Conservation (phyloP, 2,888 invertebrate genomes). For the Sinopyrophorus schimmeli region DNA sequence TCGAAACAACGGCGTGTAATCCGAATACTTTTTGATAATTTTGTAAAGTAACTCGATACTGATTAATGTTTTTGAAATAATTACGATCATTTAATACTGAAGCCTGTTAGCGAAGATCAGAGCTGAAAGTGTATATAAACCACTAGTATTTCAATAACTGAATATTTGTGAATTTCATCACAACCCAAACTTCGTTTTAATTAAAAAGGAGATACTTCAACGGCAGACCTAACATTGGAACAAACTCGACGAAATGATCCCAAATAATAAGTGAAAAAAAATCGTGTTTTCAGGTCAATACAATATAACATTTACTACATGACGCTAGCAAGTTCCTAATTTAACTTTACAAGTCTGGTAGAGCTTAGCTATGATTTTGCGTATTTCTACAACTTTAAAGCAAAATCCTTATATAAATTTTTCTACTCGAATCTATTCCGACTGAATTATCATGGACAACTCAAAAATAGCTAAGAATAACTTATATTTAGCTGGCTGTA, state of each 20-base stretch:
- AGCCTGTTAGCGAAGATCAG: conserved; percentile 19
- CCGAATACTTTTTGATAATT: conserved; percentile 31
- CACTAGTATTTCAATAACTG: too few relatives aligned
- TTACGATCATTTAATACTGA: conserved; percentile 28
- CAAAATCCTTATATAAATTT: too few relatives aligned
- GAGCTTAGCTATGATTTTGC: too few relatives aligned
- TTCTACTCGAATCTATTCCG: too few relatives aligned
- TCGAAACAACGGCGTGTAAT: conserved; percentile 23
- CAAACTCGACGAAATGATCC: too few relatives aligned
- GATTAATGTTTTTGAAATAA: conserved; percentile 33
- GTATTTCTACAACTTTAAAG: too few relatives aligned
- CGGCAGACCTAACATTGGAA: too few relatives aligned
- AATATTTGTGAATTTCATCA: too few relatives aligned
- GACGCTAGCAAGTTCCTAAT: conserved; percentile 17
- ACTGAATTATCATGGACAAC: too few relatives aligned
- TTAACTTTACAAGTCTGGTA: conserved; percentile 10
- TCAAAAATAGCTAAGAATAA: not conserved
- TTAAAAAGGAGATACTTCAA: too few relatives aligned
- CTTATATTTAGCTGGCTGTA: not conserved
- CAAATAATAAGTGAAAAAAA: conserved; percentile 9
- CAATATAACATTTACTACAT: conserved; percentile 11
- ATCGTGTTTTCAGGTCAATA: conserved; percentile 20
- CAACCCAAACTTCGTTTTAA: too few relatives aligned
- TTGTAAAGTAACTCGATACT: conserved; percentile 26
- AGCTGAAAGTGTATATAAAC: conserved; percentile 12